Evolutionary conservation across 2,888 invertebrate species (phyloP), one percentile per base, ranked within the genome.

Genomic region (Branchellion lobata): DNA sequence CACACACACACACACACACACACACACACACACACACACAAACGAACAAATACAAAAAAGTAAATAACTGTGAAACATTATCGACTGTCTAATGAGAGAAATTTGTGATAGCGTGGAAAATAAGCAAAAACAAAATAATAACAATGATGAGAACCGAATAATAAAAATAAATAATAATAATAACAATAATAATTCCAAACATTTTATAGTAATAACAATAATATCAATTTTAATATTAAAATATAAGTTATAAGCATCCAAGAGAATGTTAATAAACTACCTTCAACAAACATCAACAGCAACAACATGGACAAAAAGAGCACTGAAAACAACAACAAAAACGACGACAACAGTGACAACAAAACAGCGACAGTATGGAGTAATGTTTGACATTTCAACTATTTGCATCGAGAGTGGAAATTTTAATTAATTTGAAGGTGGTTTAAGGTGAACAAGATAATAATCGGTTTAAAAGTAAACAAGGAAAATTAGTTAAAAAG

Each of bases 11-110:
- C 3, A 65, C 24, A 27, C 21, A 65, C 65, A 65, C 3, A 11
- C 65, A 65, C 65, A 65, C 65, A 65, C 24, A 65, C 40, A 40
- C 40, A 40, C 40, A 14, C 40, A 40, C 40, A 40, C 8, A 40
- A 14, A 40, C 40, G 40, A 8, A 40, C 40, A 40, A 40, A 40
- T 14, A 40, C 5, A 40, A 40, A 40, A 40, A 5, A 40, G 8
- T 40, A 40, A 40, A 40, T 5, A 40, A 40, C 8, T 5, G 5
- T 40, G 5, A 8, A 40, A 40, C 40, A 40, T 40, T 40, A 40
- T 40, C 40, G 40, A 40, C 40, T 40, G 40, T 40, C 40, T 40
- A 40, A 40, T 8, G 40, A 40, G 14, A 40, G 40, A 40, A 40
- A 40, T 8, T 5, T 11, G 65, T 3, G n/a, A 65, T 8, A 29